Percentiles rank a stretch among this genome's conserved stretches.
These are phyloP conservation scores for Hypsopygia costalis DNA, from an alignment of 2,888 invertebrate genomes.

Conservation along the genomic window DNA sequence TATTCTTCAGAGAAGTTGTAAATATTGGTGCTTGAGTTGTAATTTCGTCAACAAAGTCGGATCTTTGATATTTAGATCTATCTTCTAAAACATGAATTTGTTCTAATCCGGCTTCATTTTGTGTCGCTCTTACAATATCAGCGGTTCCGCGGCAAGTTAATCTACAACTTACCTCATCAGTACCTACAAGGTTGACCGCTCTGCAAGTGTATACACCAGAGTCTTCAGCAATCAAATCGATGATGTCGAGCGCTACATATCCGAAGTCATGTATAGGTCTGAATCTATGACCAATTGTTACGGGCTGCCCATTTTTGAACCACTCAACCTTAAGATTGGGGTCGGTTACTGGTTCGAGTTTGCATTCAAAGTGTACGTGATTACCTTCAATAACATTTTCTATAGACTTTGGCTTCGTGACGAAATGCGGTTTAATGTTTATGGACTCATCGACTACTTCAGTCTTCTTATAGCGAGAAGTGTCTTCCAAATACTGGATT, in stretches of 20 bases:
- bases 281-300: conserved; percentile 96
- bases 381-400: conserved; percentile 93
- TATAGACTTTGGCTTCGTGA: conserved; percentile 92
- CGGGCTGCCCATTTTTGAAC: conserved; percentile 96
- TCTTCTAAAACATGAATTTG: conserved; percentile 95
- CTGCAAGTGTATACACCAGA: conserved; percentile 96
- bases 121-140: conserved; percentile 91
- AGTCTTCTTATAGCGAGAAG: conserved; percentile 90
- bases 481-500: conserved; percentile 94
- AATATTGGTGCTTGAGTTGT: conserved; percentile 96
- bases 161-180: conserved; percentile 90
- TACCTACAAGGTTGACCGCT: conserved; percentile 94
- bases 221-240: conserved; percentile 98
- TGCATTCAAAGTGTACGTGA: conserved; percentile 98
- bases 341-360: conserved; percentile 97
- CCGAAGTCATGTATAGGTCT: conserved; percentile 99
- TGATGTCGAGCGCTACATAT: conserved; percentile 97
- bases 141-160: conserved; percentile 87
- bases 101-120: conserved; percentile 92
- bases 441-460: conserved; percentile 91
- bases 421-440: conserved; percentile 90
- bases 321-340: conserved; percentile 98
- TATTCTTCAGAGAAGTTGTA: conserved; percentile 94
- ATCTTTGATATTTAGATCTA: conserved; percentile 87
- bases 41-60: conserved; percentile 88